Conservation (phyloP, 2,113 vertebrate genomes). For the Bufo gargarizans region DNA sequence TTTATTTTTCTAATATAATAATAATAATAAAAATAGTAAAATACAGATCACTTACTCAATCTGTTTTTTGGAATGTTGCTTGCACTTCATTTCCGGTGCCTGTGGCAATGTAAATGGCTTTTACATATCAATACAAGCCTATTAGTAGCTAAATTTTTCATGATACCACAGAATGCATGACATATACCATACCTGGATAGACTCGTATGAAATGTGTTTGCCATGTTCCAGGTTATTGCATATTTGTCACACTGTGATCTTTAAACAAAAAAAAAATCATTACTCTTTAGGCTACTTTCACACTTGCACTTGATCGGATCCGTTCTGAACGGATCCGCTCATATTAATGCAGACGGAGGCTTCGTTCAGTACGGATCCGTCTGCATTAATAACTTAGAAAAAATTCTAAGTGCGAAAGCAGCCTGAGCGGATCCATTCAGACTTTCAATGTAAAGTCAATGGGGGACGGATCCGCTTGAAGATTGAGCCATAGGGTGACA, state of each 20-base stretch:
- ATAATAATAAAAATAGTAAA: constrained; percentile 14
- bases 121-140: background rate
- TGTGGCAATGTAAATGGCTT: background rate
- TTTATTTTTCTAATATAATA: constrained; percentile 3
- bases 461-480: no score
- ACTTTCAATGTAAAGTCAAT: no score
- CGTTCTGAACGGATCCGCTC: no score
- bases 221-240: background rate
- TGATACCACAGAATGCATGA: background rate
- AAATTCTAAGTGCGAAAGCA: no score
- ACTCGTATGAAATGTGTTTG: background rate
- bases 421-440: no score
- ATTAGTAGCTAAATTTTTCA: background rate
- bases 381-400: no score
- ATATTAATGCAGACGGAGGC: no score
- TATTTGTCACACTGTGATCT: background rate
- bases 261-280: background rate
- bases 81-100: constrained; percentile 1
- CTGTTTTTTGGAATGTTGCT: background rate
- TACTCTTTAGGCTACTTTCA: no score
- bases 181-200: background rate
- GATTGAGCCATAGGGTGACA: no score
- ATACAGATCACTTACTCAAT: background rate
- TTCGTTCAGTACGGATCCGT: no score
- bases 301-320: no score